These are phyloP conservation scores for Limnodromus scolopaceus DNA, from an alignment of 2,797 vertebrate species.

Conservation along the genomic window DNA sequence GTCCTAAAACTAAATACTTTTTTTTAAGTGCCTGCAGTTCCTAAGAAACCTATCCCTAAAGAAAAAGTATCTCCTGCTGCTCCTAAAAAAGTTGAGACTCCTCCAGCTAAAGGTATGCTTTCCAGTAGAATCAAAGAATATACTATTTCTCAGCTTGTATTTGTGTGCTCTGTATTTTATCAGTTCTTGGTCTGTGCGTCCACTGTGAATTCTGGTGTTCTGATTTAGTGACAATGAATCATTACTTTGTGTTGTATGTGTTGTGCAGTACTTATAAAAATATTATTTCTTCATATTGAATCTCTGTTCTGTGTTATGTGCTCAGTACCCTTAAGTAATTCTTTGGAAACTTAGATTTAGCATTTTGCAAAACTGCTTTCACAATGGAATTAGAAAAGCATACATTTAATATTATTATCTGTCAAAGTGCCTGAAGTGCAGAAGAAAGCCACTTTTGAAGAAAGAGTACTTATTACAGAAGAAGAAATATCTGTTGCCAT, in stretches of 20 bases:
- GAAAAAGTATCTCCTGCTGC: slow-evolving; percentile 36
- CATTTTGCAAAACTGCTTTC: background rate
- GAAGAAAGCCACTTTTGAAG: slow-evolving; percentile 80
- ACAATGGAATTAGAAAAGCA: background rate
- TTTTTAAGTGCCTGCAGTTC: slow-evolving; percentile 83
- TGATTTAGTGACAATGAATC: background rate
- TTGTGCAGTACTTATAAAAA: background rate
- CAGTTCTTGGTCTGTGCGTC: background rate
- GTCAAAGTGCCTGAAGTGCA: slow-evolving; percentile 80
- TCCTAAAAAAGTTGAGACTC: slow-evolving; percentile 52
- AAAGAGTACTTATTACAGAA: slow-evolving; percentile 55
- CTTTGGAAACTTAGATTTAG: background rate
- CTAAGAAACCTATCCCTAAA: slow-evolving; percentile 78
- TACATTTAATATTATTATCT: slow-evolving; percentile 65
- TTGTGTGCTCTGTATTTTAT: background rate
- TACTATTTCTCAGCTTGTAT: background rate
- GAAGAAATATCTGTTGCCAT: slow-evolving; percentile 74
- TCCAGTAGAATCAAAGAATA: background rate
- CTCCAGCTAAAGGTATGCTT: slow-evolving; percentile 53
- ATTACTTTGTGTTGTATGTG: background rate
- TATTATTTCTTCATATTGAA: background rate
- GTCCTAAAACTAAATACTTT: slow-evolving; percentile 33
- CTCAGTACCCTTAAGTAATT: background rate
- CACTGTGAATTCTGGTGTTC: background rate
- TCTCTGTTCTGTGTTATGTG: background rate